These are phyloP conservation scores for Dorcus parallelipipedus DNA, from an alignment of 2,888 invertebrate species.

Conservation along the genomic window DNA sequence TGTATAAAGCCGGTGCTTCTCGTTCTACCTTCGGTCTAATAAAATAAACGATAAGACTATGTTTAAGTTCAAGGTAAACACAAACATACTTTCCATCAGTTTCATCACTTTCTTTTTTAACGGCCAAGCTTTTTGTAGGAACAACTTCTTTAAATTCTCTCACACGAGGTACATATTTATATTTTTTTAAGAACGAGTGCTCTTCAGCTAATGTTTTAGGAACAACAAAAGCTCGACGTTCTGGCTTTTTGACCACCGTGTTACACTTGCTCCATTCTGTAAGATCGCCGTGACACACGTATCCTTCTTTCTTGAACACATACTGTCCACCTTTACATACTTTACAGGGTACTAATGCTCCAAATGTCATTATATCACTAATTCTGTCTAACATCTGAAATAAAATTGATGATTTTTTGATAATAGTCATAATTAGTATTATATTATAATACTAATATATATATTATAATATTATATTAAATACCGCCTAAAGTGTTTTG, in stretches of 20 bases:
- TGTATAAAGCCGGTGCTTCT: conserved; percentile 67
- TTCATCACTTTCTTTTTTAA: conserved; percentile 35
- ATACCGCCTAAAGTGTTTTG: background rate
- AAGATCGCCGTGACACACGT: conserved; percentile 71
- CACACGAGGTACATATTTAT: conserved; percentile 57
- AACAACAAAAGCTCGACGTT: conserved; percentile 66
- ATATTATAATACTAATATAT: too few relatives aligned
- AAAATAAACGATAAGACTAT: background rate
- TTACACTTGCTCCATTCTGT: conserved; percentile 91
- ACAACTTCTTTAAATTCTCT: conserved; percentile 57
- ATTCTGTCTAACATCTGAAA: conserved; percentile 70
- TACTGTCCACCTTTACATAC: conserved; percentile 77
- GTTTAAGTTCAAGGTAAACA: background rate
- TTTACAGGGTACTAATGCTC: conserved; percentile 71
- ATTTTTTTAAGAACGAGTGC: conserved; percentile 57
- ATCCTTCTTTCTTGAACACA: conserved; percentile 67
- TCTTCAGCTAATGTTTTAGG: conserved; percentile 59
- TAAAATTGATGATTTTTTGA: background rate
- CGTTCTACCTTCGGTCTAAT: conserved; percentile 62
- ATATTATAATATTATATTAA: too few relatives aligned
- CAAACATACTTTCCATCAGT: conserved; percentile 37
- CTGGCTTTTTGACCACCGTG: conserved; percentile 67
- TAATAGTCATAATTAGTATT: too few relatives aligned
- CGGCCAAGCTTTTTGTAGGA: conserved; percentile 51
- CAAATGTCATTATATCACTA: conserved; percentile 87